Evolutionary conservation across 2,888 invertebrate genomes (phyloP).

Genomic region (Callimorpha dominula): DNA sequence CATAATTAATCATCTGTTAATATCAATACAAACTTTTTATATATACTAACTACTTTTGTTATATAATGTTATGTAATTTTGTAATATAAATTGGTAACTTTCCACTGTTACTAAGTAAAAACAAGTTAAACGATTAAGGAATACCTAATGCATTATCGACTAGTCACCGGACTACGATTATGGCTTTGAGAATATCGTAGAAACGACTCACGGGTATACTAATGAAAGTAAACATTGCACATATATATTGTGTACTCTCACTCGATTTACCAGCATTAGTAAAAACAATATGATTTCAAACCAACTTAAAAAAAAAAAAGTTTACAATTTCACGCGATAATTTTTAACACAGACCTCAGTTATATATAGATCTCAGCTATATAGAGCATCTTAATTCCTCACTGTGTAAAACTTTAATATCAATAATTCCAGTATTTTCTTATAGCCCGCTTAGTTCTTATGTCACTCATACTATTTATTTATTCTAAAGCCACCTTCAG

Average conservation of each 20-base stretch:
- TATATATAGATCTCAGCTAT: too few species aligned
- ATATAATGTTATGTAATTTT: slow-evolving; percentile 5
- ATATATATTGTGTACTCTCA: too few species aligned
- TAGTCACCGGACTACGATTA: background rate
- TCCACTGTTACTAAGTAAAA: slow-evolving; percentile 7
- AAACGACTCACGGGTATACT: background rate
- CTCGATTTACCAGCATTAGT: too few species aligned
- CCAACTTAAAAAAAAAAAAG: too few species aligned
- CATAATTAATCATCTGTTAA: background rate
- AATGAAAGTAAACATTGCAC: background rate
- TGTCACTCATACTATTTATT: slow-evolving; percentile 20
- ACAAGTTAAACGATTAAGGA: slow-evolving; percentile 17
- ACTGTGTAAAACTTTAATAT: too few species aligned
- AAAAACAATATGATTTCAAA: too few species aligned
- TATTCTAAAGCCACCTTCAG: slow-evolving; percentile 25
- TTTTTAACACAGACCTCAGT: too few species aligned
- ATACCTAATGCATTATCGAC: slow-evolving; percentile 13
- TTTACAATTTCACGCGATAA: too few species aligned
- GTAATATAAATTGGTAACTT: slow-evolving; percentile 13
- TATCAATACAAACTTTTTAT: background rate
- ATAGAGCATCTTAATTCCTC: too few species aligned
- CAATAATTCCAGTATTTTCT: too few species aligned
- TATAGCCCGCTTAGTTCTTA: too few species aligned
- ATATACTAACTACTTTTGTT: background rate
- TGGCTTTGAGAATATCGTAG: background rate